phyloP scores from a whole-genome alignment of 2,888 invertebrate species.

The Heterodera filipjevi region DNA sequence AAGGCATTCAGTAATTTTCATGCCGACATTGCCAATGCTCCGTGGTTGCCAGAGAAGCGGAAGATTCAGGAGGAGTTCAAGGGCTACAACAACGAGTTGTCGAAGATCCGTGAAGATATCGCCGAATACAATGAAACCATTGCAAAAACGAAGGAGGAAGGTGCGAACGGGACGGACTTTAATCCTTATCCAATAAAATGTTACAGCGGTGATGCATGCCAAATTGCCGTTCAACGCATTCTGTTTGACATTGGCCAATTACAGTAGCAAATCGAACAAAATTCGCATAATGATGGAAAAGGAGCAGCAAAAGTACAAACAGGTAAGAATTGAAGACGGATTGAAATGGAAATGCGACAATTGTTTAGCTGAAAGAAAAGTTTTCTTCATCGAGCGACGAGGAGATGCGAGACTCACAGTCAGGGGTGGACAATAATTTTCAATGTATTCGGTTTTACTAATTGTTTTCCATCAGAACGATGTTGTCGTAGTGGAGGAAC shows the following conservation, averaged over 20 bases:
- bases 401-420: neutral
- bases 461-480: neutral
- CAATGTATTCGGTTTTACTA: too few species aligned
- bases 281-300: neutral
- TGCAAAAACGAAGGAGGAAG: neutral
- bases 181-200: neutral
- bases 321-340: neutral
- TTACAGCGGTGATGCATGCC: neutral
- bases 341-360: neutral
- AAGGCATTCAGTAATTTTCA: neutral
- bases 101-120: neutral
- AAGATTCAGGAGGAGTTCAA: neutral
- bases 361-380: neutral
- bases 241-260: neutral
- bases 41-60: constrained; percentile 2
- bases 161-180: neutral
- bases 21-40: neutral
- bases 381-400: neutral
- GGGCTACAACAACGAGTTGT: neutral
- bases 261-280: neutral
- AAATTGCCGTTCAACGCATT: neutral
- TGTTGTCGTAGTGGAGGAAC: neutral
- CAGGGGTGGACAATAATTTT: neutral
- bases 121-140: neutral
- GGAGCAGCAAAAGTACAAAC: neutral